Percentiles rank a stretch among this genome's conserved stretches.
phyloP scores from a whole-genome alignment of 2,113 vertebrate species.

The Parotia lawesii region DNA sequence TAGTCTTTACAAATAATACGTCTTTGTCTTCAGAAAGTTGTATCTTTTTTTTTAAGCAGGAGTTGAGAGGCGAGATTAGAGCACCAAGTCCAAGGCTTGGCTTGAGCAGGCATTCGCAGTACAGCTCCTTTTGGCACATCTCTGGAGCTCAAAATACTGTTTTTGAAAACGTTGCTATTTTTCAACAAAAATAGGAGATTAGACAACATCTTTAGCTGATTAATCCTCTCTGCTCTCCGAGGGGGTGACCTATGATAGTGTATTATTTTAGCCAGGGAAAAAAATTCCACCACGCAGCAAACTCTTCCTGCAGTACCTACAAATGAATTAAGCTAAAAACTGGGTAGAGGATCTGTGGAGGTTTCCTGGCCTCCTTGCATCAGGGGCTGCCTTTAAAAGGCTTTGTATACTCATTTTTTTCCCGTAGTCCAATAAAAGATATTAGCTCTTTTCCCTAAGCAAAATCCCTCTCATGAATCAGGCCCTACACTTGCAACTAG shows the following conservation, averaged over 20 bases:
- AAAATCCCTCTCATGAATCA: slow-evolving; percentile 73
- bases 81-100: slow-evolving; percentile 6
- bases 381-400: slow-evolving; percentile 47
- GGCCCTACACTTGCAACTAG: slow-evolving; percentile 66
- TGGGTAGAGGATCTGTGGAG: background rate
- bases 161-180: slow-evolving; percentile 44
- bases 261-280: slow-evolving; percentile 22
- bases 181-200: slow-evolving; percentile 19
- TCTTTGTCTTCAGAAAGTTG: slow-evolving; percentile 34
- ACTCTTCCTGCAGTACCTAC: slow-evolving; percentile 21
- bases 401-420: slow-evolving; percentile 63
- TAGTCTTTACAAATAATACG: slow-evolving; percentile 15
- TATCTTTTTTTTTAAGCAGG: background rate
- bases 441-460: slow-evolving; percentile 71
- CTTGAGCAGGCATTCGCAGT: background rate
- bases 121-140: slow-evolving; percentile 8
- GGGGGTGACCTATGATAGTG: slow-evolving; percentile 10
- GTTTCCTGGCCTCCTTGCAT: slow-evolving; percentile 33
- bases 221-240: slow-evolving; percentile 36
- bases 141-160: slow-evolving; percentile 48
- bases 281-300: background rate
- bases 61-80: background rate
- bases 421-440: slow-evolving; percentile 66
- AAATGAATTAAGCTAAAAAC: slow-evolving; percentile 28
- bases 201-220: slow-evolving; percentile 62